Evolutionary conservation across 2,888 invertebrate genomes (phyloP).

Genomic region (Epinotia demarniana): DNA sequence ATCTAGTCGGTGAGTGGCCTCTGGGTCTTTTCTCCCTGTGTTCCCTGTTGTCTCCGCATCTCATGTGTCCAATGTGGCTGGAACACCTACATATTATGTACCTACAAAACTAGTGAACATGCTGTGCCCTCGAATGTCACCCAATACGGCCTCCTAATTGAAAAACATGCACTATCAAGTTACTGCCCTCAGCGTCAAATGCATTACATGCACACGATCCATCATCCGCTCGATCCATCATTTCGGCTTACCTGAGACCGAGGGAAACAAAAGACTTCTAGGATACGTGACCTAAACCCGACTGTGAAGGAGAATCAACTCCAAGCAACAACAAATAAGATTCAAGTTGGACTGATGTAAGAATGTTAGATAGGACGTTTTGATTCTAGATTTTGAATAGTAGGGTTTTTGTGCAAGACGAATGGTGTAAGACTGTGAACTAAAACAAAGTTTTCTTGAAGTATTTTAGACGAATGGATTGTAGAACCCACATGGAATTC

Average conservation of each 20-base stretch:
- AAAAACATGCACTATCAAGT: slow-evolving; percentile 18
- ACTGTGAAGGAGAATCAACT: neutral
- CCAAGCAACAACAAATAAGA: neutral
- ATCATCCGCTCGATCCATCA: slow-evolving; percentile 54
- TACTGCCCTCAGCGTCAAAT: slow-evolving; percentile 7
- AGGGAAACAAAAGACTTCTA: slow-evolving; percentile 15
- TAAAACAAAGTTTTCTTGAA: neutral
- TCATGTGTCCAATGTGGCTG: too few species aligned
- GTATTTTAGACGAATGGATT: neutral
- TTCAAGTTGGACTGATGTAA: neutral
- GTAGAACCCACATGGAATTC: neutral
- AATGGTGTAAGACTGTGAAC: neutral
- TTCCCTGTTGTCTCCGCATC: too few species aligned
- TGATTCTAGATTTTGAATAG: neutral
- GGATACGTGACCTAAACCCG: neutral
- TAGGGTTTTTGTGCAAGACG: slow-evolving; percentile 7
- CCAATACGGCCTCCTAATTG: slow-evolving; percentile 15
- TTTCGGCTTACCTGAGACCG: slow-evolving; percentile 33
- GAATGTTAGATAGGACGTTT: neutral
- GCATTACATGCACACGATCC: slow-evolving; percentile 46
- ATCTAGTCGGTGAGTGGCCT: too few species aligned
- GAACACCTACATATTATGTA: too few species aligned
- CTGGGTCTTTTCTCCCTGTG: too few species aligned
- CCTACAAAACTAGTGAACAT: neutral
- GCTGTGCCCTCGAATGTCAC: neutral